Conservation (phyloP, 2,888 invertebrate species). For the Drosophila cyrtoloma region DNA sequence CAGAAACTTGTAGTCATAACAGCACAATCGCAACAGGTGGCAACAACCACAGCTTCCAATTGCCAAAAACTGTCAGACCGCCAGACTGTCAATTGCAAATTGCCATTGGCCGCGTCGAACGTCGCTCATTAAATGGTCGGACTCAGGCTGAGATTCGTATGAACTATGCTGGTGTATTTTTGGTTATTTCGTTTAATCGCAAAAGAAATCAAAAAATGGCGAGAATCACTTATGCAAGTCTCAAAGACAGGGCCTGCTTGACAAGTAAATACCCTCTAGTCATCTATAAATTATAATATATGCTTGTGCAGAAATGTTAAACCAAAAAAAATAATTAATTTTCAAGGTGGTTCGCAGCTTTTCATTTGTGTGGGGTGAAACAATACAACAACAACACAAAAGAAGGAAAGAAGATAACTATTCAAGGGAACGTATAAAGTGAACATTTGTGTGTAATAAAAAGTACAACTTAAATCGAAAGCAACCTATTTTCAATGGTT, state of each 20-base stretch:
- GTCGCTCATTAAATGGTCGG: conserved; percentile 66
- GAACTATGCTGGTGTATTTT: conserved; percentile 16
- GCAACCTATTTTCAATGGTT: neutral
- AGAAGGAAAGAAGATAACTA: neutral
- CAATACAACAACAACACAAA: too few relatives aligned
- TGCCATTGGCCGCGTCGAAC: conserved; percentile 70
- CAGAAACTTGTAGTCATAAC: conserved; percentile 38
- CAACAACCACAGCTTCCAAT: conserved; percentile 46
- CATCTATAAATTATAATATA: neutral
- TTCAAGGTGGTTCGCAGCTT: neutral
- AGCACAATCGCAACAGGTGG: conserved; percentile 72
- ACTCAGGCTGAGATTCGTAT: conserved; percentile 19
- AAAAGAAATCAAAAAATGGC: conserved; percentile 65
- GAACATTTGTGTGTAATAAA: neutral
- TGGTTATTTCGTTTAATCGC: conserved; percentile 56
- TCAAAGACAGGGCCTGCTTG: accelerated
- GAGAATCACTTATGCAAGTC: conserved; percentile 10
- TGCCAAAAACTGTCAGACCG: conserved; percentile 51
- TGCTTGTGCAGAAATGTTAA: neutral
- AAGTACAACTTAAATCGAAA: neutral
- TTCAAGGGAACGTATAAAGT: neutral
- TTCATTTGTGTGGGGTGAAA: neutral
- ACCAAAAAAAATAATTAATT: neutral
- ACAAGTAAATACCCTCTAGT: conserved; percentile 14
- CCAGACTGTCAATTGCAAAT: conserved; percentile 41